These are phyloP conservation scores for Denticeps clupeoides DNA, from an alignment of 2,797 vertebrate species.

Conservation along the genomic window DNA sequence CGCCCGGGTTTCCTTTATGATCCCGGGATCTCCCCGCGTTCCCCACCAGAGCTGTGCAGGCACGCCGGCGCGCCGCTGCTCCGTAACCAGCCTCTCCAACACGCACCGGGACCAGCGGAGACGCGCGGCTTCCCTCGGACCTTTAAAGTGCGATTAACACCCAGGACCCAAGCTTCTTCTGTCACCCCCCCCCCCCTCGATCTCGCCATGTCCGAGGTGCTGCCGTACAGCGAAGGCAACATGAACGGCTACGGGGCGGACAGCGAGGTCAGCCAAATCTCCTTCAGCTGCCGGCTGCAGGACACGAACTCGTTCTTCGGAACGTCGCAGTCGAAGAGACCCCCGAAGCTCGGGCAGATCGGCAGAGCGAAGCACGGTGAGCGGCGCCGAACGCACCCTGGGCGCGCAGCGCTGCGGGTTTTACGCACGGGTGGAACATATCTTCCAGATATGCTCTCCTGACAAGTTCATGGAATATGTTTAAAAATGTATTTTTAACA, in stretches of 20 bases:
- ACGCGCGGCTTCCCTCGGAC: too few relatives aligned
- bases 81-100: too few relatives aligned
- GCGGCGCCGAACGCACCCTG: too few relatives aligned
- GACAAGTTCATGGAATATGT: too few relatives aligned
- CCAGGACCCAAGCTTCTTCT: conserved; percentile 29
- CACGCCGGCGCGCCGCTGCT: too few relatives aligned
- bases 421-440: too few relatives aligned
- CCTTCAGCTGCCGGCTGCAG: conserved; percentile 96
- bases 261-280: conserved; percentile 85
- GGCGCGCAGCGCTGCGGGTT: too few relatives aligned
- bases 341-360: conserved; percentile 93
- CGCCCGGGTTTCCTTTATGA: conserved; percentile 91
- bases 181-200: too few relatives aligned
- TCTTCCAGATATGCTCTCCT: too few relatives aligned
- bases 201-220: conserved; percentile 92
- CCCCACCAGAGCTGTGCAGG: conserved; percentile 34
- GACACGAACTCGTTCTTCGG: conserved; percentile 91
- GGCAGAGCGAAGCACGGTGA: conserved; percentile 92
- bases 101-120: too few relatives aligned
- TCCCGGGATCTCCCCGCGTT: conserved; percentile 77
- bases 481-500: too few relatives aligned
- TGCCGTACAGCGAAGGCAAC: conserved; percentile 93
- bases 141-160: conserved; percentile 25
- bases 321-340: conserved; percentile 87
- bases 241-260: conserved; percentile 91